Base-by-base conservation (phyloP, 2,888 invertebrate genomes). In the Pimpla rufipes region DNA sequence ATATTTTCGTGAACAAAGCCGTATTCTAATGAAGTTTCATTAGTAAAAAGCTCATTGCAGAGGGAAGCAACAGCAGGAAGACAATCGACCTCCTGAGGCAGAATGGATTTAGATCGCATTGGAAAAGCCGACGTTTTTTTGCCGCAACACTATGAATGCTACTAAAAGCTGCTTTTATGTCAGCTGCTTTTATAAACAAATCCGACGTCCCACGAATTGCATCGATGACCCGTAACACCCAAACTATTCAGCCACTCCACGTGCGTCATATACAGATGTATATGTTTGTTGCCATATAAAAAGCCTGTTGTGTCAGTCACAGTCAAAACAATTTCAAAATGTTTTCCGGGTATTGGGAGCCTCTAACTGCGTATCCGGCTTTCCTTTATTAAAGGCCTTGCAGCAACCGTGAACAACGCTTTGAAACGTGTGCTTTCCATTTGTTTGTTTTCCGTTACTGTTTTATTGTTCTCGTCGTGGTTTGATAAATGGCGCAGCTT, bases 341-440 rank as follows among this genome's bases (percentile, higher is more conserved):
- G 21, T 13, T 23, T 74, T 62, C 18, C 13, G 11, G 47, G 47
- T 35, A 74, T 45, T 50, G 47, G 13, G 13, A 59, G 16, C 40
- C 40, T 35, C 21, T 52, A 11, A 2, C 6, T 16, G 50, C 29
- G 18, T 29, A 23, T 35, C 6, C 47, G 11, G 7, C 18, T 29
- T 29, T 66, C 11, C 3, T 57, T 57, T 57, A 29, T 57, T 1
- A n/a, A 29, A 29, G 1, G 5, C 13, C 5, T 57, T 5, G 0
- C 29, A 29, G 23, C 2, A 29, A 29, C 29, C 4, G 29, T 16
- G 13, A 13, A 57, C 29, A n/a, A 29, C 11, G 2, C n/a, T 57
- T 57, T 29, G 3, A 16, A 57, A 10, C 0, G 6, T 57, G 1
- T 13, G 10, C 23, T 29, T 57, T 18, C 6, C 18, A 7, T 52